Base-by-base conservation (phyloP, 2,888 invertebrate genomes). In the Ennomos quercinarius region DNA sequence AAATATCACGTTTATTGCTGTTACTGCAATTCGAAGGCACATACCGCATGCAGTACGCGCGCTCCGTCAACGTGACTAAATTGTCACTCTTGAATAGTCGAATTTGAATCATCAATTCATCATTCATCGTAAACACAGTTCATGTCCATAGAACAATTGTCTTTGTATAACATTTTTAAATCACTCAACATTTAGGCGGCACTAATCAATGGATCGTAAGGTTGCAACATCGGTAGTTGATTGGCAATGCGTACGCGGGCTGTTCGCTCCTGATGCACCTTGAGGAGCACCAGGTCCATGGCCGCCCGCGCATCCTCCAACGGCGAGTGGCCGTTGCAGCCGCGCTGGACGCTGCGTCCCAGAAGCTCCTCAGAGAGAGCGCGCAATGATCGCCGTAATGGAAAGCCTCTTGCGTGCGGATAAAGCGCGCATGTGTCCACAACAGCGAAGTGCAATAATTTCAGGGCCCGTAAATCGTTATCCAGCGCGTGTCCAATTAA, bases 401-500 rank as follows among this genome's bases (percentile, higher is more conserved):
- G 98, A 58, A 95, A 95, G 0, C 99, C 99, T 68, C 95, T 92
- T 58, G 94, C 93, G 81, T 99, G 98, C 0, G 98, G 98, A 84
- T 97, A 99, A 40, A 96, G 87, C 17, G 97, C 94, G 35, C 98
- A 95, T 0, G 99, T 99, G 80, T 99, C 99, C 55, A 99, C 95
- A 9, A 98, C 95, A 0, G 94, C 95, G 2, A 93, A 88, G 80
- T 99, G 99, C 9, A 98, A 93, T 42, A 99, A 91, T 80, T 96
- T 96, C 58, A 99, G 84, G 0, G 97, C 97, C 12, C 97, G 94
- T 55, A 99, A 91, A 89, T 99, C 99, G 81, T 98, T 98, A 75
- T 99, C 99, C 68, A 99, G 91, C 13, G 97, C 97, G 87, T 99
- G 99, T 0, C 99, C 99, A 62, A 99, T 95, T 5, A 99, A 92